phyloP scores from a whole-genome alignment of 2,797 vertebrate species.

The Helarctos malayanus region DNA sequence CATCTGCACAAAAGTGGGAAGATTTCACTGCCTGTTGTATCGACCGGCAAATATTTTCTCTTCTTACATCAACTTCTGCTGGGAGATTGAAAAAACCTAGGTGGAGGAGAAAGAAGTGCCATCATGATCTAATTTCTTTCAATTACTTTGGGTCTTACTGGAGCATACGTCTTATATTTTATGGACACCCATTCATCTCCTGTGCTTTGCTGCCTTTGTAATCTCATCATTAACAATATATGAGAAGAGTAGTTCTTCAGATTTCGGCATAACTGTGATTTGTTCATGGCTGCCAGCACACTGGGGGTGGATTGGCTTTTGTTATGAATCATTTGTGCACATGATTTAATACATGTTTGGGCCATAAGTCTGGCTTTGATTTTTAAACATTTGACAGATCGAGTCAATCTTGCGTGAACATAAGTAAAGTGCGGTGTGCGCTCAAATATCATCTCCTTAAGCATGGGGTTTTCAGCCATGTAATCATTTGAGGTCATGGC shows the following conservation, averaged over 20 bases:
- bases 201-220: conserved; percentile 73
- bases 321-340: conserved; percentile 75
- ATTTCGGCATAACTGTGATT: conserved; percentile 33
- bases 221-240: conserved; percentile 71
- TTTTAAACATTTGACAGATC: conserved; percentile 65
- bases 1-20: conserved; percentile 38
- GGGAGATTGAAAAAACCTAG: neutral
- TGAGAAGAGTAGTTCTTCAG: conserved; percentile 61
- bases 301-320: conserved; percentile 57
- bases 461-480: neutral
- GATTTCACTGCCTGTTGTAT: conserved; percentile 31
- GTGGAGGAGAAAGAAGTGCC: neutral
- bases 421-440: conserved; percentile 52
- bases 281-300: conserved; percentile 63
- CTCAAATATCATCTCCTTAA: neutral
- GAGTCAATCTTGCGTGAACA: conserved; percentile 28
- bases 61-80: conserved; percentile 58
- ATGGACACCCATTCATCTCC: conserved; percentile 74
- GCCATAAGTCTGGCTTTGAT: conserved; percentile 63
- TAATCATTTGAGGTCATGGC: neutral
- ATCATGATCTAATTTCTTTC: conserved; percentile 62
- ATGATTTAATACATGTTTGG: conserved; percentile 70
- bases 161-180: conserved; percentile 64
- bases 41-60: conserved; percentile 44
- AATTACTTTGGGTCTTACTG: conserved; percentile 63